These are phyloP conservation scores for Conus canariensis DNA, from an alignment of 2,888 invertebrate species.

Conservation along the genomic window DNA sequence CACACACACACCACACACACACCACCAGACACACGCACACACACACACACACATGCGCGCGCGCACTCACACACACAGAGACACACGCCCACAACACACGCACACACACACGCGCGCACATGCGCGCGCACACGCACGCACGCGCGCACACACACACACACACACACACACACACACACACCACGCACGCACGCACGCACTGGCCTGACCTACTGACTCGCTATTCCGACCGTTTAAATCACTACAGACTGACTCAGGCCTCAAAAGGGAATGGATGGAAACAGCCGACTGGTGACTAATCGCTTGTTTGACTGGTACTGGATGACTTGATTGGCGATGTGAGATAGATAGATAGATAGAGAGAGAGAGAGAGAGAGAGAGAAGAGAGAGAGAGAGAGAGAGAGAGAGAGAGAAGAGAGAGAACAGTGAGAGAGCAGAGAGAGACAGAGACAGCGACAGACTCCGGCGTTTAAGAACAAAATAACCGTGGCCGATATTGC, in stretches of 20 bases:
- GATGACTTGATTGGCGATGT: too few species aligned
- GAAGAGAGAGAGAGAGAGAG: too few species aligned
- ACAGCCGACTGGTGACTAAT: too few species aligned
- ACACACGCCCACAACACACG: not conserved
- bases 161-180: not conserved
- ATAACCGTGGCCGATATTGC: too few species aligned
- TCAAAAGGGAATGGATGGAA: not conserved
- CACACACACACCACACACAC: constrained; percentile 14
- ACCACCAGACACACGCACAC: not conserved
- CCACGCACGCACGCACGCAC: not conserved
- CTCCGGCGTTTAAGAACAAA: not conserved
- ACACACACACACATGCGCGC: not conserved
- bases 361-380: too few species aligned
- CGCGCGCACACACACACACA: not conserved
- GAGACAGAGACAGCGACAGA: not conserved
- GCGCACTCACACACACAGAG: not conserved
- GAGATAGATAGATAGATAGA: too few species aligned
- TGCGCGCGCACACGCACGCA: not conserved
- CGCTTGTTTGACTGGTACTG: too few species aligned
- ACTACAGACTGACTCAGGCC: too few species aligned
- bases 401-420: too few species aligned
- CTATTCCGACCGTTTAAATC: not conserved
- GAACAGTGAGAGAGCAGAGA: too few species aligned
- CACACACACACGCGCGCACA: constrained; percentile 9
- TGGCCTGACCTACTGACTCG: not conserved